Base-by-base conservation (phyloP, 2,113 vertebrate genomes). In the Pontoporia blainvillei region DNA sequence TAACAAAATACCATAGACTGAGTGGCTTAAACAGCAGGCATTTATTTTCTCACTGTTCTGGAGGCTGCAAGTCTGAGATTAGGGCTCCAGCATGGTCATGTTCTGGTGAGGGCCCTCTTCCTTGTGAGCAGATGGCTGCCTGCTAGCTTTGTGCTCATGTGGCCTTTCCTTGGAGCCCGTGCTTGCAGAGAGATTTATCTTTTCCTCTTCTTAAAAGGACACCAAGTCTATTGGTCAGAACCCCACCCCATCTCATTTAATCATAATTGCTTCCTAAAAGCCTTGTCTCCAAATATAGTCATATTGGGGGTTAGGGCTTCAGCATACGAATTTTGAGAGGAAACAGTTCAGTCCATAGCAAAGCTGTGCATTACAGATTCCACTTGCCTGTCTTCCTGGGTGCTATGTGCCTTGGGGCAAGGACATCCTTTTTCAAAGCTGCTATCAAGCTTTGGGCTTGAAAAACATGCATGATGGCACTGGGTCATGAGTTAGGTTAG, bases 151-250 rank as follows among this genome's bases (percentile, higher is more conserved):
- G 46, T 8, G 85, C 25, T 59, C 59, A n/a, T 7, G 0, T 0
- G 79, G 67, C 21, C 57, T 41, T 72, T 71, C 36, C 44, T 46
- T 0, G 0, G 21, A 13, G 44, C 57, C 31, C 0, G 0, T 41
- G 44, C 54, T 36, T 8, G 5, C 3, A 84, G 67, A 61, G 5
- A 5, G 18, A 49, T 23, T 23, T 31, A 54, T 61, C 71, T 71
- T 61, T 41, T 78, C 49, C 49, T 89, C 49, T 39, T 82, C n/a
- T 46, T 62, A 11, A 8, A 49, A 90, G 57, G 54, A 46, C 67
- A 92, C 39, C 34, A 31, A 31, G 62, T 18, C 36, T 64, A 34
- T 69, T 17, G 17, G 18, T 34, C 61, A 61, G 67, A 69, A 6
- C 44, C 18, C 54, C 41, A 11, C 9, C 25, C 23, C 25, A 92